Evolutionary conservation across 2,797 vertebrate genomes (phyloP), one percentile per base, ranked within the genome.

Genomic region (Sciaenops ocellatus): DNA sequence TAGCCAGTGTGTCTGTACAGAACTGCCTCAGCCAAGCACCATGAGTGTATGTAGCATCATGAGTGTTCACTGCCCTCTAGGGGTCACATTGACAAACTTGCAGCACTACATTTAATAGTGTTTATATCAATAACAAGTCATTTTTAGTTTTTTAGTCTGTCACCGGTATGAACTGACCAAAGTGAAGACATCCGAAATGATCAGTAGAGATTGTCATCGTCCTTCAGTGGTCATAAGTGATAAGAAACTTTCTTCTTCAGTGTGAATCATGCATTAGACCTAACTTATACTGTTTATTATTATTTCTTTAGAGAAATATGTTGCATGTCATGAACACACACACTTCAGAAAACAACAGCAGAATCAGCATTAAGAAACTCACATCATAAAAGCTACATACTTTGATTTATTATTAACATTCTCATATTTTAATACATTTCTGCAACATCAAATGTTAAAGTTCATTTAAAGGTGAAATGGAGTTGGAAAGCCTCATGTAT

Each of bases 1-100:
- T 30, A 30, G 28, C 28, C 28, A 3, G 28, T 30, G 5, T 30
- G 34, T 8, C 34, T 34, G 34, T 34, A 34, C 34, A 34, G 34
- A 34, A 34, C 7, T 34, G 34, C 34, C 34, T 38, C 34, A 38
- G 34, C 34, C 8, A 38, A 38, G 7, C 34, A 38, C 47, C 7
- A 22, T 44, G n/a, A 61, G 22, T 71, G 11, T 15, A 15, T 50
- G 18, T 64, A 47, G 41, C 67, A 64, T 68, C 22, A 42, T 47
- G 46, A 59, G 15, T 18, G 30, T 56, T 73, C 34, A 66, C 55
- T 77, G 42, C 48, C 55, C 42, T 73, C 64, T 28, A 65, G 64
- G 51, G 73, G 65, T 54, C 48, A 54, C 30, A 52, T 5, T 42
- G 24, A 55, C 48, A 0, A 66, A 22, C n/a, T 48, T 48, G 26